A percentile compares a stretch with the other conserved stretches of the same genome.
Evolutionary conservation across 2,113 vertebrate genomes (phyloP).

Genomic region (Holacanthus passer): DNA sequence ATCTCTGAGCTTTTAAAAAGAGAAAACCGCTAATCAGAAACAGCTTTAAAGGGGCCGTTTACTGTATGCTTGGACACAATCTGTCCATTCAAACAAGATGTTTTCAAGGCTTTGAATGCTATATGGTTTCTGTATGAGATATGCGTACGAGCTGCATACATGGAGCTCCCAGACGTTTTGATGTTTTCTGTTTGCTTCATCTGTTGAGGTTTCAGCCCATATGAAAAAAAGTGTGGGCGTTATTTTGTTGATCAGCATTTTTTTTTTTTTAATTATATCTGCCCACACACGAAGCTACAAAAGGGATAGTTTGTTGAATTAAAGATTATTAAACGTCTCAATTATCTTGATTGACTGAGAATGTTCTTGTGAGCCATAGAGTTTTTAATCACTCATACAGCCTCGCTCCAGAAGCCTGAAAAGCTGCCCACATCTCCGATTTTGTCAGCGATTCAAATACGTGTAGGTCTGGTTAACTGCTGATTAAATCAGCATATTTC

Average conservation of each 20-base stretch:
- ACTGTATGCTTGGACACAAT: slow-evolving; percentile 72
- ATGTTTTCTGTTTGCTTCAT: slow-evolving; percentile 66
- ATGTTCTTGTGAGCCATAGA: slow-evolving; percentile 32
- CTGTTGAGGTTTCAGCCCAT: slow-evolving; percentile 54
- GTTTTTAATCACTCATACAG: slow-evolving; percentile 11
- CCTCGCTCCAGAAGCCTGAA: neutral
- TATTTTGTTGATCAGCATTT: slow-evolving; percentile 63
- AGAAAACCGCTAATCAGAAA: slow-evolving; percentile 80
- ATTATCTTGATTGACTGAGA: slow-evolving; percentile 48
- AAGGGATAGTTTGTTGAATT: slow-evolving; percentile 49
- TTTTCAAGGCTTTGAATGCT: slow-evolving; percentile 64
- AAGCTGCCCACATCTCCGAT: neutral
- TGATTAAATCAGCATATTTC: slow-evolving; percentile 7
- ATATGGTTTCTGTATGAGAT: slow-evolving; percentile 48
- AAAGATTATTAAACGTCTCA: slow-evolving; percentile 54
- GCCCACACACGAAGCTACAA: slow-evolving; percentile 47
- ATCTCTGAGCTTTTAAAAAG: slow-evolving; percentile 76
- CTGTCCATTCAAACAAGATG: slow-evolving; percentile 75
- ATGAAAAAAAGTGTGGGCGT: slow-evolving; percentile 48
- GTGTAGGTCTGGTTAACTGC: neutral
- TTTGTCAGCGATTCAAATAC: neutral
- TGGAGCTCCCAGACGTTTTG: slow-evolving; percentile 50
- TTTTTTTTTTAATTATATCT: too few relatives aligned
- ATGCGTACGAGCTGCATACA: slow-evolving; percentile 41
- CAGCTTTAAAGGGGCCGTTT: slow-evolving; percentile 73